phyloP scores from a whole-genome alignment of 92 coral and sea anemone species.

The Phenganax stokvisi region DNA sequence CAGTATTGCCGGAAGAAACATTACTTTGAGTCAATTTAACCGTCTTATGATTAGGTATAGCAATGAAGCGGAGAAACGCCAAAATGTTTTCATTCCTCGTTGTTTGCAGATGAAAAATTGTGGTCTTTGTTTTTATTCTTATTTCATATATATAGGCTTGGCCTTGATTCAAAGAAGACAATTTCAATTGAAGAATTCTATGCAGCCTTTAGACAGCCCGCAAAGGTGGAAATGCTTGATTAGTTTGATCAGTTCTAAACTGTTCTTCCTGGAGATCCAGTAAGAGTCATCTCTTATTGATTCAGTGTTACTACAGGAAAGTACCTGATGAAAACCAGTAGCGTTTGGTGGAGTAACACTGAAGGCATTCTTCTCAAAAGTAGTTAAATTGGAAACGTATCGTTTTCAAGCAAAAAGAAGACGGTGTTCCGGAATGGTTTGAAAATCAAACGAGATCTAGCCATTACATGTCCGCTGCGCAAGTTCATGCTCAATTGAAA shows the following conservation, averaged over 20 bases:
- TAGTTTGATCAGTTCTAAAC: background rate
- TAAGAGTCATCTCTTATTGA: background rate
- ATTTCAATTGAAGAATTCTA: constrained; percentile 91
- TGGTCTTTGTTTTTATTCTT: background rate
- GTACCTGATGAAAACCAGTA: no score
- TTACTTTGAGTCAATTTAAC: constrained; percentile 91
- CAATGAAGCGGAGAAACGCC: background rate
- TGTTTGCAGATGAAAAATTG: background rate
- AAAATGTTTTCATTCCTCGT: background rate
- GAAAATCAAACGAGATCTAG: constrained; percentile 71
- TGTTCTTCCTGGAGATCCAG: background rate
- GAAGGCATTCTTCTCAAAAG: no score
- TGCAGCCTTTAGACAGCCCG: constrained; percentile 70
- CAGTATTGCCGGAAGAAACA: constrained; percentile 63
- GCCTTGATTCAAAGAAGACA: constrained; percentile 79
- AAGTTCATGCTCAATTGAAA: constrained; percentile 91
- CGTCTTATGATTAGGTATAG: constrained; percentile 88
- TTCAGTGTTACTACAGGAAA: no score
- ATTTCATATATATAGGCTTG: constrained; percentile 47
- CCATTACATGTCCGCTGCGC: constrained; percentile 79
- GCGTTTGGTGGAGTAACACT: no score
- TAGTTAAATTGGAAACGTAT: no score
- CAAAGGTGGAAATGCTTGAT: constrained; percentile 55
- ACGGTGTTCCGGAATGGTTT: constrained; percentile 87
- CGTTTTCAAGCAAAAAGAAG: constrained; percentile 61